Conservation (phyloP, 2,113 vertebrate species). For the Dicentrarchus labrax region DNA sequence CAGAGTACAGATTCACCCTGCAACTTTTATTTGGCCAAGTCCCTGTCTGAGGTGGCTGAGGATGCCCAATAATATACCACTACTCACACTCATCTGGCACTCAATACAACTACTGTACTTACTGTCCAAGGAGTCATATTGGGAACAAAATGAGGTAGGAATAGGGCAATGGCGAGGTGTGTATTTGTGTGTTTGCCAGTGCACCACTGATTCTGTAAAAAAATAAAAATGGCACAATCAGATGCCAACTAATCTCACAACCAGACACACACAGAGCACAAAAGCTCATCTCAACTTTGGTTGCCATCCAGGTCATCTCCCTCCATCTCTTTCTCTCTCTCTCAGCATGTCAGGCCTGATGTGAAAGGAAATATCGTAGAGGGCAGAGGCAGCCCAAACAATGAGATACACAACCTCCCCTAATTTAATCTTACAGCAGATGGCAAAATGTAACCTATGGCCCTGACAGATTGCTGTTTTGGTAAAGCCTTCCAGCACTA, state of each 20-base stretch:
- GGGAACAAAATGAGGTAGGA: slow-evolving; percentile 33
- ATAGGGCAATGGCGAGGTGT: slow-evolving; percentile 1
- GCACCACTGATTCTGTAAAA: slow-evolving; percentile 21
- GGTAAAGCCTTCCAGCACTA: slow-evolving; percentile 79
- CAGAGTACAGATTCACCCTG: slow-evolving; percentile 37
- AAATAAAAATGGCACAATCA: slow-evolving; percentile 31
- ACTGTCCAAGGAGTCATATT: slow-evolving; percentile 30
- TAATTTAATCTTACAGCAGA: slow-evolving; percentile 84
- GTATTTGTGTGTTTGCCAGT: slow-evolving; percentile 9
- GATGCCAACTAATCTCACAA: slow-evolving; percentile 64
- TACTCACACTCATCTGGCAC: slow-evolving; percentile 29
- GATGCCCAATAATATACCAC: slow-evolving; percentile 25
- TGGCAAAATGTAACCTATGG: slow-evolving; percentile 83
- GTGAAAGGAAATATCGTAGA: slow-evolving; percentile 64
- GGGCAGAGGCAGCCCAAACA: slow-evolving; percentile 77
- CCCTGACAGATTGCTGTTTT: slow-evolving; percentile 85
- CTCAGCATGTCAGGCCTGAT: slow-evolving; percentile 54
- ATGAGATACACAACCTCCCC: slow-evolving; percentile 71
- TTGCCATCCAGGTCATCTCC: slow-evolving; percentile 60
- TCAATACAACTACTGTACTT: slow-evolving; percentile 32
- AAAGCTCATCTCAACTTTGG: slow-evolving; percentile 67
- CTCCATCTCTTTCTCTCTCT: slow-evolving; percentile 38
- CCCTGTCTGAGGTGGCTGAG: slow-evolving; percentile 11
- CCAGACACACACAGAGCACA: slow-evolving; percentile 34
- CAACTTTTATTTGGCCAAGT: slow-evolving; percentile 35